Conservation (phyloP, 2,888 invertebrate genomes). For the Neocrepidodera transversa region DNA sequence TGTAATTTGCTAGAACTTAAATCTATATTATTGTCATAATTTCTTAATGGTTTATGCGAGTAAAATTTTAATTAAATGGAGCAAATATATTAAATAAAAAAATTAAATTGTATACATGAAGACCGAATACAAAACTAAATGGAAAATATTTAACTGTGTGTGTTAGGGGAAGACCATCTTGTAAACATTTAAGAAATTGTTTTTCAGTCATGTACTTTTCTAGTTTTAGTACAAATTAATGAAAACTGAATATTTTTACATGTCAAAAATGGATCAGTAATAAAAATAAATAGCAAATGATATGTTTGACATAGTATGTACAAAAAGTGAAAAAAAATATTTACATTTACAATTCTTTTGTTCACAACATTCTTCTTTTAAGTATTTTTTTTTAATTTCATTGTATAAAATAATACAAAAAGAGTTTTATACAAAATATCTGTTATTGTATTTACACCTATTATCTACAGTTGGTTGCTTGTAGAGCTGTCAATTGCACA, state of each 20-base stretch:
- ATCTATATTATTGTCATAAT: too few species aligned
- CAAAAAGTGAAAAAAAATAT: slow-evolving; percentile 37
- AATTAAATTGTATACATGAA: too few species aligned
- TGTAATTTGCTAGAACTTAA: too few species aligned
- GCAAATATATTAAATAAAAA: too few species aligned
- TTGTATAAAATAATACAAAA: slow-evolving; percentile 37
- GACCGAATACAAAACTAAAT: too few species aligned
- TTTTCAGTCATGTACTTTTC: too few species aligned
- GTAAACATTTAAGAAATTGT: too few species aligned
- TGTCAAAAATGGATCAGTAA: slow-evolving; percentile 15
- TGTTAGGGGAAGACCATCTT: too few species aligned
- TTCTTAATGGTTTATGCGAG: too few species aligned
- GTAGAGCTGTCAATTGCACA: slow-evolving; percentile 46
- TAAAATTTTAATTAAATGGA: too few species aligned
- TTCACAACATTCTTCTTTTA: slow-evolving; percentile 30
- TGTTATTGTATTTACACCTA: slow-evolving; percentile 39
- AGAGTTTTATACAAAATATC: slow-evolving; percentile 39
- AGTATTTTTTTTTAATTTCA: slow-evolving; percentile 31
- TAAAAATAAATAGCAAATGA: slow-evolving; percentile 42
- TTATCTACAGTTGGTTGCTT: slow-evolving; percentile 43
- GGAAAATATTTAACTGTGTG: too few species aligned
- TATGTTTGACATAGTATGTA: slow-evolving; percentile 44
- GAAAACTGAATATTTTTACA: slow-evolving; percentile 21
- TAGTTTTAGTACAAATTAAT: too few species aligned
- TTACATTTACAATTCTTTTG: slow-evolving; percentile 33